Evolutionary conservation across 2,113 vertebrate species (phyloP), one percentile per base, ranked within the genome.

Genomic region (Amia ocellicauda): DNA sequence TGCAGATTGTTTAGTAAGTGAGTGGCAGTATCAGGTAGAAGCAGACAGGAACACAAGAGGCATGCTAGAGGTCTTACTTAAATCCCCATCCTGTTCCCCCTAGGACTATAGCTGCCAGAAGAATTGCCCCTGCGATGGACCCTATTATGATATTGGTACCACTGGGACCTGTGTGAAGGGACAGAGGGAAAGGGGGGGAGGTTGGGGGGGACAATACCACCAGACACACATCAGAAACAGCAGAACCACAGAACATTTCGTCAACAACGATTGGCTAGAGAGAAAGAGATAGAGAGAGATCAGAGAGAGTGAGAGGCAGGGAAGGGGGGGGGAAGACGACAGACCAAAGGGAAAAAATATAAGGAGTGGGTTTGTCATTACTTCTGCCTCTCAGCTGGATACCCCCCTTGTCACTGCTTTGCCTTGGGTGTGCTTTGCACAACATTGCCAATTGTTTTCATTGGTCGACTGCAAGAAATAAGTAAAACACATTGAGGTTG

Each of bases 71-170:
- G 62, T 85, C 95, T 97, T 97, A 98, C 95, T 98, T 98, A 92
- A 98, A 98, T 90, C 95, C 95, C 95, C 95, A 98, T 88, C 95
- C 95, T 69, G 95, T 98, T 75, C 95, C 95, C 69, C 95, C 96
- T 76, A 98, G 91, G 86, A 98, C 94, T 89, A 98, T 97, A 86
- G 96, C 95, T 80, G 93, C 96, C 74, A 98, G 94, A 84, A 97
- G 91, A 84, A 98, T 94, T 72, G 94, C 94, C 81, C 96, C 95
- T 49, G 95, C 95, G 66, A 98, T 98, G 85, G 95, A 97, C 83
- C 95, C 95, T 69, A 98, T 98, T 78, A 98, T 98, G 89, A 98
- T 98, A 86, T 98, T 98, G 90, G 95, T 97, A 80, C 94, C 95
- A 75, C 94, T 97, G 85, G 94, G 95, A 91, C 94, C 95, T 98